phyloP scores from a whole-genome alignment of 2,888 invertebrate genomes.

The Hartigia nigra region DNA sequence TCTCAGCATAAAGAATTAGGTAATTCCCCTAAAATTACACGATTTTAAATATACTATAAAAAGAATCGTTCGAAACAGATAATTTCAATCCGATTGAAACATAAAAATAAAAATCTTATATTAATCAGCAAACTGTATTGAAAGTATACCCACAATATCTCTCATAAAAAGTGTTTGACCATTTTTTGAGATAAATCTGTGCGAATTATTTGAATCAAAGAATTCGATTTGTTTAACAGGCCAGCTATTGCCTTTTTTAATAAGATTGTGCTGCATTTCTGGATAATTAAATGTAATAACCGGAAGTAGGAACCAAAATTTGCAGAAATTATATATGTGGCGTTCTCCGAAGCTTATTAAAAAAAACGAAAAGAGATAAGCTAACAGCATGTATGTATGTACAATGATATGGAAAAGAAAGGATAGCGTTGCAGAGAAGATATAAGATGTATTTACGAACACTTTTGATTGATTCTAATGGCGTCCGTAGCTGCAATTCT shows the following conservation, averaged over 20 bases:
- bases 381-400: not conserved
- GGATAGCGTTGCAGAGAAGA: not conserved
- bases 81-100: not conserved
- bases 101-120: not conserved
- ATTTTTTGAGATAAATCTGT: not conserved
- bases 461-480: not conserved
- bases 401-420: not conserved
- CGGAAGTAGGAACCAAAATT: not conserved
- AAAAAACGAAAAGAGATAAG: not conserved
- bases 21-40: not conserved
- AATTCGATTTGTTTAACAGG: not conserved
- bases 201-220: not conserved
- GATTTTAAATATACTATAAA: not conserved
- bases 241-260: not conserved
- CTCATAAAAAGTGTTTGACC: not conserved
- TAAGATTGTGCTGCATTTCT: not conserved
- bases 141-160: not conserved
- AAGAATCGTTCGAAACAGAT: too few species aligned
- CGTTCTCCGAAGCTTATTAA: not conserved
- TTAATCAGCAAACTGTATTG: not conserved
- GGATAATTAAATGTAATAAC: not conserved
- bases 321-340: not conserved
- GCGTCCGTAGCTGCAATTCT: not conserved
- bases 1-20: not conserved
- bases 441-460: not conserved